Evolutionary conservation across 2,888 invertebrate species (phyloP).

Genomic region (Lochmaea crataegi): DNA sequence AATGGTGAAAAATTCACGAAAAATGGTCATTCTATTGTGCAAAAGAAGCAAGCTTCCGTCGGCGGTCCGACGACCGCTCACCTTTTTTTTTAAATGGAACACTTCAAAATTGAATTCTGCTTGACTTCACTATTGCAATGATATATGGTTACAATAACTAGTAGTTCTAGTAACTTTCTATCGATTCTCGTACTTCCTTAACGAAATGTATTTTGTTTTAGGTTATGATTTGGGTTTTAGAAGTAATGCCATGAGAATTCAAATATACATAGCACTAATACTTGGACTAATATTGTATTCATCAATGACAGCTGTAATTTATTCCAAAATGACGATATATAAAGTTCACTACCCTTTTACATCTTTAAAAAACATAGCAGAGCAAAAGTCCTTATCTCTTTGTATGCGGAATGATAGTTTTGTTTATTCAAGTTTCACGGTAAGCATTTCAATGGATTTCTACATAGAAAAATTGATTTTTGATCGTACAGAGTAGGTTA

Average conservation of each 20-base stretch:
- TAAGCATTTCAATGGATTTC: background rate
- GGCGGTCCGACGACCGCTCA: too few species aligned
- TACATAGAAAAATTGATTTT: too few species aligned
- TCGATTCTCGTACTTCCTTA: too few species aligned
- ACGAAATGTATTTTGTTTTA: conserved; percentile 39
- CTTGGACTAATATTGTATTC: conserved; percentile 59
- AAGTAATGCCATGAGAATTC: conserved; percentile 56
- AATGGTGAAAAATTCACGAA: too few species aligned
- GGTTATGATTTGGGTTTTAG: conserved; percentile 58
- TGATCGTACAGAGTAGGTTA: too few species aligned
- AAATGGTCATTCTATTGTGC: too few species aligned
- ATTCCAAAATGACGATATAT: conserved; percentile 63
- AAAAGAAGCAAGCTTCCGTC: too few species aligned
- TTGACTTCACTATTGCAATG: too few species aligned
- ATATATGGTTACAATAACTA: too few species aligned
- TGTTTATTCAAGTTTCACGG: conserved; percentile 53
- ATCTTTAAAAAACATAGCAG: conserved; percentile 60
- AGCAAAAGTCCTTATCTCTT: conserved; percentile 59
- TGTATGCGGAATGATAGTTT: conserved; percentile 64
- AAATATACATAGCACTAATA: conserved; percentile 56
- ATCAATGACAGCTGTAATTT: conserved; percentile 61
- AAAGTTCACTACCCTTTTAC: conserved; percentile 59
- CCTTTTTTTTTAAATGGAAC: too few species aligned
- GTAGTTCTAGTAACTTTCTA: too few species aligned
- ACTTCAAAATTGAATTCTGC: too few species aligned